A percentile compares a stretch with the other conserved stretches of the same genome.
Evolutionary conservation across 2,113 vertebrate genomes (phyloP).

Genomic region (Atrichornis clamosus): DNA sequence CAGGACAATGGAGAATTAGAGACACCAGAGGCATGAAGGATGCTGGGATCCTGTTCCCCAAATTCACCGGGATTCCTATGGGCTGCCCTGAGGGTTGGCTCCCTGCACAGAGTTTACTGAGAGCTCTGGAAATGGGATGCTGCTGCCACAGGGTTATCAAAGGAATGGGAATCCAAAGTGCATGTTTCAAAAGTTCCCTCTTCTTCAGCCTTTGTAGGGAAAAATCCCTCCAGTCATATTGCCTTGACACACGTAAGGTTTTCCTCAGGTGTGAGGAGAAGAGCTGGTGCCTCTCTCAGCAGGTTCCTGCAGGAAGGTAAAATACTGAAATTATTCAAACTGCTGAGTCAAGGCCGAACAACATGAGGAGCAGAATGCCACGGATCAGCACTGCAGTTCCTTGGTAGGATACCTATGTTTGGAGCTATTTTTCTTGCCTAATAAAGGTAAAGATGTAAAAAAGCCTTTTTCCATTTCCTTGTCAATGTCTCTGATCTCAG

Average conservation of each 20-base stretch:
- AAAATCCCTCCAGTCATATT: rapidly evolving
- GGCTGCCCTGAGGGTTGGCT: rapidly evolving
- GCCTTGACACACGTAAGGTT: rapidly evolving
- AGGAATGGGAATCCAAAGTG: rapidly evolving
- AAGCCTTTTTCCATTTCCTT: background rate
- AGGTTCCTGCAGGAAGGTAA: rapidly evolving
- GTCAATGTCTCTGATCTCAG: background rate
- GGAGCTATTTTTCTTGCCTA: background rate
- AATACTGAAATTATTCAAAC: background rate
- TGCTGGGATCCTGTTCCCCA: background rate
- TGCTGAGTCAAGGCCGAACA: background rate
- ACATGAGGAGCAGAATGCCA: background rate
- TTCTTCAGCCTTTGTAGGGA: background rate
- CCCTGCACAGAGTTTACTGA: rapidly evolving
- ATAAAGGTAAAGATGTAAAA: background rate
- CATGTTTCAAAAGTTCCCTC: rapidly evolving
- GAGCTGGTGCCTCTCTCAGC: background rate
- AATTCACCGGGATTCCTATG: rapidly evolving
- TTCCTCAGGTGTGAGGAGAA: background rate
- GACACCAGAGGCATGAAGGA: background rate
- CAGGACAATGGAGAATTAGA: background rate
- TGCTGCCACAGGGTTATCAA: background rate
- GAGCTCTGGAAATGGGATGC: rapidly evolving
- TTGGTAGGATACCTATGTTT: background rate
- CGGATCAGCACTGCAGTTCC: background rate